These are phyloP conservation scores for Onychorhynchus coronatus DNA, from an alignment of 2,113 vertebrate genomes.

Conservation along the genomic window DNA sequence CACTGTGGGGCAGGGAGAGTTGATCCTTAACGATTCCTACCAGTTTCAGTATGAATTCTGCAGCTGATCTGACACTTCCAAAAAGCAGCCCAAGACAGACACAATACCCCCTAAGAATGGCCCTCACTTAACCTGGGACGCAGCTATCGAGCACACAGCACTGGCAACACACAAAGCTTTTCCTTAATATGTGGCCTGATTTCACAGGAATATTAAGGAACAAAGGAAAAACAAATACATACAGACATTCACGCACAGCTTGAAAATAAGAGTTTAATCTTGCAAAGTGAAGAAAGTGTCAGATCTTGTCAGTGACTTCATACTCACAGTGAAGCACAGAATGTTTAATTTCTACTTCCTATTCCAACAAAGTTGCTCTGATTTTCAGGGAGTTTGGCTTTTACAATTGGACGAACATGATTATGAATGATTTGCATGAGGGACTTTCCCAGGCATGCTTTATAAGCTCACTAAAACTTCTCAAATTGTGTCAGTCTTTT, in stretches of 20 bases:
- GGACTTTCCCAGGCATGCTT: constrained; percentile 57
- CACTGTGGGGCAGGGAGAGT: neutral
- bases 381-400: constrained; percentile 35
- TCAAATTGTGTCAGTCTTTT: constrained; percentile 22
- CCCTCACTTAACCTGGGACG: neutral
- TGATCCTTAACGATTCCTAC: neutral
- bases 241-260: neutral
- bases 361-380: constrained; percentile 7
- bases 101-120: accelerated
- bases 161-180: neutral
- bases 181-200: neutral
- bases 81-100: neutral
- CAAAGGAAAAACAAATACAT: neutral
- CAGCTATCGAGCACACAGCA: accelerated
- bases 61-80: neutral
- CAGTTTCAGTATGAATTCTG: neutral
- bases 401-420: neutral
- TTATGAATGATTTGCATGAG: constrained; percentile 57
- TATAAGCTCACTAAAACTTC: neutral
- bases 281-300: neutral
- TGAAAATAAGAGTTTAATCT: neutral
- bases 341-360: neutral
- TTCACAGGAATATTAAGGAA: neutral
- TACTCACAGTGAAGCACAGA: neutral
- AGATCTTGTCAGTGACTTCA: constrained; percentile 10